Percentiles rank a stretch among this genome's conserved stretches.
These are phyloP conservation scores for Acromyrmex heyeri DNA, from an alignment of 1,140 invertebrate species.

Conservation along the genomic window DNA sequence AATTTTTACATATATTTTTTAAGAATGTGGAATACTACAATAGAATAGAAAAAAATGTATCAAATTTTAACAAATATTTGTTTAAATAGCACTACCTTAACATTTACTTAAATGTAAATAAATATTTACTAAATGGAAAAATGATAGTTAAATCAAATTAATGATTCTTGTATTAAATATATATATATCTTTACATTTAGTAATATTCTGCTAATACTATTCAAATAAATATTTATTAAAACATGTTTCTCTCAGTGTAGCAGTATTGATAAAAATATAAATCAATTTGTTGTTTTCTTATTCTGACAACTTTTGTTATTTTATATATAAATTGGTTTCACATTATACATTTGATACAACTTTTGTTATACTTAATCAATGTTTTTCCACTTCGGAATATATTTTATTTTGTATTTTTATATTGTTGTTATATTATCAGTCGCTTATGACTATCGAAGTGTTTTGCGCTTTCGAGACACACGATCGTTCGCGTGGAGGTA, in stretches of 20 bases:
- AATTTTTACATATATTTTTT: background rate
- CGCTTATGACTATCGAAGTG: slow-evolving; percentile 2
- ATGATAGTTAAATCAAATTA: too few relatives aligned
- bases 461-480: slow-evolving; percentile 9
- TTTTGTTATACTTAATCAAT: background rate
- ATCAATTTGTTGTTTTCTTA: background rate
- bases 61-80: too few relatives aligned
- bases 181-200: too few relatives aligned
- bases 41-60: background rate
- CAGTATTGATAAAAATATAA: background rate
- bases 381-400: background rate
- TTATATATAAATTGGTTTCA: background rate
- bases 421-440: background rate
- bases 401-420: background rate
- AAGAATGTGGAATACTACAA: background rate
- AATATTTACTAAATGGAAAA: too few relatives aligned
- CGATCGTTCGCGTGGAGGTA: slow-evolving; percentile 10
- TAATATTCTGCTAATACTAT: too few relatives aligned
- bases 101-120: too few relatives aligned
- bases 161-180: too few relatives aligned
- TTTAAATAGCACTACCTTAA: too few relatives aligned
- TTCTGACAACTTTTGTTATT: background rate
- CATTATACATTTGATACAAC: too few relatives aligned
- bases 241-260: too few relatives aligned
- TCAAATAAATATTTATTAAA: too few relatives aligned